Conservation (phyloP, 2,113 vertebrate species). For the Cinclus mexicanus region DNA sequence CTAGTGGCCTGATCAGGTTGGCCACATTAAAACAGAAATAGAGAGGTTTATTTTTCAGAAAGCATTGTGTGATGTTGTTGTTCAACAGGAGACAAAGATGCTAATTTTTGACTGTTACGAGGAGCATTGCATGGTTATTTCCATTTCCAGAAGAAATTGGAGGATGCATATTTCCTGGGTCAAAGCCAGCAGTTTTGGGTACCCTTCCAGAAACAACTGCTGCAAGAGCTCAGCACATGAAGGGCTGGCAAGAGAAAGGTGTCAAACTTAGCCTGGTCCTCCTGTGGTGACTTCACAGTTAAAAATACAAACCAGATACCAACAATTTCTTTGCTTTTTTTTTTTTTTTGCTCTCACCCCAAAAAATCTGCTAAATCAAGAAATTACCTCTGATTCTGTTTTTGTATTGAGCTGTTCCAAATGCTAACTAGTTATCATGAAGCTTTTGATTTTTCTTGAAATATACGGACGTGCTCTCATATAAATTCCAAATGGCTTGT, state of each 20-base stretch:
- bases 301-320: background rate
- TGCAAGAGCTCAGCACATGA: background rate
- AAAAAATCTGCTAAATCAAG: background rate
- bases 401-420: background rate
- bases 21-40: background rate
- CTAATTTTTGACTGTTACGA: background rate
- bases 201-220: background rate
- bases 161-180: background rate
- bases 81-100: background rate
- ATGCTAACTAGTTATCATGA: background rate
- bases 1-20: background rate
- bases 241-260: background rate
- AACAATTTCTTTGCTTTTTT: background rate
- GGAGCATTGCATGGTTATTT: background rate
- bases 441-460: slow-evolving; percentile 39
- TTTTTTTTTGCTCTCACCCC: background rate
- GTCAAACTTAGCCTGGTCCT: background rate
- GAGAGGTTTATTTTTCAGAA: background rate
- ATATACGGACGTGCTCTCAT: background rate
- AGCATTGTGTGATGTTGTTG: background rate
- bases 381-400: background rate
- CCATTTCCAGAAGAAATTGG: background rate
- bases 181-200: background rate
- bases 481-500: slow-evolving; percentile 1
- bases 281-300: background rate